phyloP scores from a whole-genome alignment of 2,797 vertebrate species.

The Tolypeutes matacus region DNA sequence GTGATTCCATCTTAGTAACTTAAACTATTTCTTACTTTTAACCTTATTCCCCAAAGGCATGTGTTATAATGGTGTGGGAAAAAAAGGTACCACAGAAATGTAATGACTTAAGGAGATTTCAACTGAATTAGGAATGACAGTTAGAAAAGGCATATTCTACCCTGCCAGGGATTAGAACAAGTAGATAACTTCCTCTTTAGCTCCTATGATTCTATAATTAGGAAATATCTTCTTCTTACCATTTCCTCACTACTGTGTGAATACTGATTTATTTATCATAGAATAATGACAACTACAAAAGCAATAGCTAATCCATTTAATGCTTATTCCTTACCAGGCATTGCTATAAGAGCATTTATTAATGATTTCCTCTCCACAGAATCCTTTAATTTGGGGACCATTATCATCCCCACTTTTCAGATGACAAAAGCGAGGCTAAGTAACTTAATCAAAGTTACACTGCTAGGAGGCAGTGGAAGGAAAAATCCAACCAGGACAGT shows the following conservation, averaged over 20 bases:
- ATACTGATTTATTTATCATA: background rate
- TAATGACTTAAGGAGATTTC: background rate
- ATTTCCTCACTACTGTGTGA: background rate
- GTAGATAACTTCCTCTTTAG: background rate
- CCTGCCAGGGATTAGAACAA: background rate
- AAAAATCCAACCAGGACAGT: background rate
- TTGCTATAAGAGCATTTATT: background rate
- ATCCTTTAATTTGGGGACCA: background rate
- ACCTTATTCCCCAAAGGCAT: background rate
- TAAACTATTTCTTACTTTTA: background rate
- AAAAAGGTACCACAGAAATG: background rate
- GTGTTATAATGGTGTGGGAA: background rate
- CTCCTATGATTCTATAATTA: background rate
- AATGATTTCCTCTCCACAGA: background rate
- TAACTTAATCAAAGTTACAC: no score
- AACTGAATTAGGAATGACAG: background rate
- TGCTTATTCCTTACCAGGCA: background rate
- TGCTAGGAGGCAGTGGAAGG: background rate
- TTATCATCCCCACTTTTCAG: background rate
- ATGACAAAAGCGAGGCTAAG: background rate
- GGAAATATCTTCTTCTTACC: background rate
- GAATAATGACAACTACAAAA: background rate
- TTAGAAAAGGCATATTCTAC: background rate
- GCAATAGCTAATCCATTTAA: background rate
- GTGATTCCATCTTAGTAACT: background rate